Evolutionary conservation across 2,888 invertebrate species (phyloP).

Genomic region (Lagria hirta): DNA sequence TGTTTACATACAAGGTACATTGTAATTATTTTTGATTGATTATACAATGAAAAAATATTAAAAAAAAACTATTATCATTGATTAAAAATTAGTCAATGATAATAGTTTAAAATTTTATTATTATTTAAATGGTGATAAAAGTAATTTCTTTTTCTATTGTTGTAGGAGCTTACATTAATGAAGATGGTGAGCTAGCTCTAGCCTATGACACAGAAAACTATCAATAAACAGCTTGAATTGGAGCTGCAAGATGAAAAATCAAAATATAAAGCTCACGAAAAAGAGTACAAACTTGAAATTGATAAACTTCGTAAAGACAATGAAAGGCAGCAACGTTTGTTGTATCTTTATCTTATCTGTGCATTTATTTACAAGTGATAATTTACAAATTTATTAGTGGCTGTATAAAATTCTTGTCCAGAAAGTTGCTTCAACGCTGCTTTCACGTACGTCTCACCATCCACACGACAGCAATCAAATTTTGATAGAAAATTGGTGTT

Average conservation of each 20-base stretch:
- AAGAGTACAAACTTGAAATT: constrained; percentile 75
- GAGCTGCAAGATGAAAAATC: constrained; percentile 83
- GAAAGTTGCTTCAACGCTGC: no score
- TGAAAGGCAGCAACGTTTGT: constrained; percentile 76
- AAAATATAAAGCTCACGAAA: constrained; percentile 72
- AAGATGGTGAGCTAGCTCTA: constrained; percentile 85
- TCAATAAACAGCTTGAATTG: constrained; percentile 90
- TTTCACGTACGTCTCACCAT: no score
- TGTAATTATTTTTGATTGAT: no score
- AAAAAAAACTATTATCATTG: neutral
- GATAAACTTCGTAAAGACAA: constrained; percentile 80
- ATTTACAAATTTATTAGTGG: no score
- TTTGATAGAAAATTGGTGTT: no score
- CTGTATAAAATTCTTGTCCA: no score
- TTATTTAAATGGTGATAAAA: neutral
- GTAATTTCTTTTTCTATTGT: constrained; percentile 30
- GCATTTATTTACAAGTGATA: constrained; percentile 2
- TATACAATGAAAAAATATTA: no score
- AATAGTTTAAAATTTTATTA: neutral
- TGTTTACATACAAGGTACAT: no score
- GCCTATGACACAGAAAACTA: constrained; percentile 92
- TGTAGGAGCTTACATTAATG: constrained; percentile 63
- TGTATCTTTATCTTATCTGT: constrained; percentile 36
- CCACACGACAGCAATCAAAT: no score
- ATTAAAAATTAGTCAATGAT: constrained; percentile 1